Conservation (phyloP, 2,113 vertebrate genomes). For the Crotalus helleri region DNA sequence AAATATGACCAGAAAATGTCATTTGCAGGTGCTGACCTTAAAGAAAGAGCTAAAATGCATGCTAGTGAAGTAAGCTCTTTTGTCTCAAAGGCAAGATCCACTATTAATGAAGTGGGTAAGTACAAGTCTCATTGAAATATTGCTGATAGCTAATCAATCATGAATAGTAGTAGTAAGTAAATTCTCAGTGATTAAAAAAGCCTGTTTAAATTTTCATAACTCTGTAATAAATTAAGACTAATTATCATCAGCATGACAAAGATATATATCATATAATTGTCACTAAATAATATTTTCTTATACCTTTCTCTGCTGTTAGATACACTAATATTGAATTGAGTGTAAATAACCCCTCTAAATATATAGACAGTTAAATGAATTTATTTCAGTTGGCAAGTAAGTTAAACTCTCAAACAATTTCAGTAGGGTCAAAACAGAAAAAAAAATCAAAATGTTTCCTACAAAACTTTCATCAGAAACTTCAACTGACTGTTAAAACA, state of each 20-base stretch:
- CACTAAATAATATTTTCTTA: not conserved
- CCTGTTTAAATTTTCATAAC: not conserved
- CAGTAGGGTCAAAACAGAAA: not conserved
- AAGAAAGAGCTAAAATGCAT: conserved; percentile 95
- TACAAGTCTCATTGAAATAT: conserved; percentile 35
- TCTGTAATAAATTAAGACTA: not conserved
- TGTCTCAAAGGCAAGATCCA: conserved; percentile 87
- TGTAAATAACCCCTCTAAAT: not conserved
- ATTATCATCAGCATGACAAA: not conserved
- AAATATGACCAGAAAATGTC: conserved; percentile 46
- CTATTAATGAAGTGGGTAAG: conserved; percentile 92
- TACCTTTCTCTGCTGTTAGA: not conserved
- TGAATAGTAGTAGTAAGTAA: not conserved
- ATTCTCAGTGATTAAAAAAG: not conserved
- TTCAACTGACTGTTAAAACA: not conserved
- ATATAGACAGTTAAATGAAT: not conserved
- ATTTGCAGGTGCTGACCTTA: conserved; percentile 90
- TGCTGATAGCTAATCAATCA: not conserved
- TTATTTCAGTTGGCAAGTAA: not conserved
- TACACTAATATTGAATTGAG: not conserved
- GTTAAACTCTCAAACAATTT: not conserved
- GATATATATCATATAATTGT: not conserved
- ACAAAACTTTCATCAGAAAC: not conserved
- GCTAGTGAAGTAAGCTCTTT: conserved; percentile 93
- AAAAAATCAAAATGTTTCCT: not conserved